Base-by-base conservation (phyloP, 2,888 invertebrate genomes). In the Nasonia oneida region DNA sequence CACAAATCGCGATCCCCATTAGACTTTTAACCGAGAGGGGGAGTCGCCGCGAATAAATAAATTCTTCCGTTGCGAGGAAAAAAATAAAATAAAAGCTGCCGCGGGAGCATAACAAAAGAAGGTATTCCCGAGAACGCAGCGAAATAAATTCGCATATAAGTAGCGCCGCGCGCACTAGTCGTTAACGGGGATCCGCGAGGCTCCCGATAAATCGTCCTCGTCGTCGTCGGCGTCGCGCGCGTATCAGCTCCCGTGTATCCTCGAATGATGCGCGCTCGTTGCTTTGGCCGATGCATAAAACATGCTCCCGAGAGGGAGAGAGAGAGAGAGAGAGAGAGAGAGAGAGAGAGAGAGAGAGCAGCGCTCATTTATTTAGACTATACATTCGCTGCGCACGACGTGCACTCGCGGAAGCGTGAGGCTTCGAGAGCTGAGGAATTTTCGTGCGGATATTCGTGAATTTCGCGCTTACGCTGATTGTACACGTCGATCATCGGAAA, bases 91-190 rank as follows among this genome's bases (percentile, higher is more conserved):
- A 42, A 37, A 33, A 15, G 18, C 57, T 6, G 8, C 29, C 29
- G 57, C n/a, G 15, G 53, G 6, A 10, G 57, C 2, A 3, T 15
- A 15, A 53, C 53, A 61, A 61, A 61, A 61, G 57, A 23, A 61
- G 6, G 57, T 23, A 61, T 61, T 61, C 57, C 23, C 57, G 6
- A n/a, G 57, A 61, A n/a, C 57, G 57, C n/a, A 23, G 70, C 71
- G 64, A 78, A 83, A 82, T 82, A 82, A 82, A 82, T 82, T 82
- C 76, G 70, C 76, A 23, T 81, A 76, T 82, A 82, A 75, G 76
- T 67, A 82, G 71, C 8, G 18, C 15, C 57, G 39, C 64, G 42
- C 47, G 42, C 47, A 12, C 47, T 29, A 73, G 78, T 83, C 83
- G 83, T 83, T 83, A 83, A 83, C 83, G 83, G 73, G 47, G 83